Evolutionary conservation across 2,113 vertebrate species (phyloP), one percentile per base, ranked within the genome.

Genomic region (Nesoenas mayeri): DNA sequence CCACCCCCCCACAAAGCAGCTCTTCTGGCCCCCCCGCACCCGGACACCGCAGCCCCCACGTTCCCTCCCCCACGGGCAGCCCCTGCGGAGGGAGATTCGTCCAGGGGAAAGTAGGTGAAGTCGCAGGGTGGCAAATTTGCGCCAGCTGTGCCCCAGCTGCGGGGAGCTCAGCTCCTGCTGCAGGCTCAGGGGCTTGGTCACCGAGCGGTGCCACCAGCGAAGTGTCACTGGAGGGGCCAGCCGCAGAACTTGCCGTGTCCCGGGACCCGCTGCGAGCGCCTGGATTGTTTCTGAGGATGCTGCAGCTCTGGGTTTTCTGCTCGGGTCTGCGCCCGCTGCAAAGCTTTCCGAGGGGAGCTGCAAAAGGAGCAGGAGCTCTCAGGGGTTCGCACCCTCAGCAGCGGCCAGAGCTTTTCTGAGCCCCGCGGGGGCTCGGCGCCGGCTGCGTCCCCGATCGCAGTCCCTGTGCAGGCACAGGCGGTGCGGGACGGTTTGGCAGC

Each of bases 211-310:
- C 47, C 54, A 16, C 40, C 24, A 3, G 9, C 19, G 1, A 40
- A 14, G 57, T 6, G 60, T 18, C 58, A 2, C 47, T 9, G 72
- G 48, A 15, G 10, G 32, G 42, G 42, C 5, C 22, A 4, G 77
- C 34, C 18, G 44, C 18, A 32, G 40, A 67, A n/a, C 25, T 62
- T 8, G 11, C 31, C 60, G n/a, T 6, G n/a, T 21, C 19, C 47
- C 1, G 1, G 1, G 25, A 47, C 44, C 15, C 3, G 2, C 44
- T 18, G 19, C 6, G 1, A 3, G 14, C 13, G 42, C 29, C 10
- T 9, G 38, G 44, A 2, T 38, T 48, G n/a, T 38, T 18, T 11
- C 51, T 9, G 5, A 34, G 57, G 70, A 17, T 15, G 81, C 74
- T 24, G 54, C 81, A 34, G 86, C 10, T 38, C 53, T 22, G 16